Evolutionary conservation across 1,140 invertebrate genomes (phyloP), one percentile per base, ranked within the genome.

Genomic region (Hyposmocoma kahamanoa): DNA sequence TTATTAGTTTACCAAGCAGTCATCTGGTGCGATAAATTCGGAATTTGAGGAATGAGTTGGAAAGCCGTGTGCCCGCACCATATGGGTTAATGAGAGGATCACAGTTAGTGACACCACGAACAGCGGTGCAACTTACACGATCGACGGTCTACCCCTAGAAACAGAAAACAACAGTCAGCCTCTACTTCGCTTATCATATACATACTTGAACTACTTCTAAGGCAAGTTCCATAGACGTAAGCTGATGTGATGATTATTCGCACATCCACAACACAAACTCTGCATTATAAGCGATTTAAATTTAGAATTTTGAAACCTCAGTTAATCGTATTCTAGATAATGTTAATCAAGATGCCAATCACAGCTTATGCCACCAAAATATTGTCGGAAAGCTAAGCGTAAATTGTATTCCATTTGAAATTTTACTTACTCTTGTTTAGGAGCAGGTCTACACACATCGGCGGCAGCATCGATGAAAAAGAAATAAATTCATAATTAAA

Each of bases 121-220:
- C 70, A 84, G 80, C 80, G 81, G 81, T 84, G 80, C 72, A 79
- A 87, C 86, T 87, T 87, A 87, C 86, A 79, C 77, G 79, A 87
- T 84, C 73, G 86, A 87, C 60, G 85, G 82, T 87, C 86, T 87
- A 87, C 85, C 86, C 85, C 86, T 87, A 87, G 80, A 87, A 87
- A 87, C 79, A 86, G 84, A 84, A 87, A 83, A 84, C 73, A 75
- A 77, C 76, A 79, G 75, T 84, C 78, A 84, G 78, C 78, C 72
- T 75, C 78, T 79, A 82, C 72, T 58, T 70, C 60, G 67, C 67
- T 56, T 62, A 61, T 68, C 67, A 70, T 28, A 22, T 21, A 50
- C 59, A 51, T 67, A 56, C 67, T 62, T 65, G 61, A 58, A 52
- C 34, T 53, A 63, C 64, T 53, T 48, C 60, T 51, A 62, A 50